These are phyloP conservation scores for Tricholaema leucomelas DNA, from an alignment of 2,113 vertebrate species.

Conservation along the genomic window DNA sequence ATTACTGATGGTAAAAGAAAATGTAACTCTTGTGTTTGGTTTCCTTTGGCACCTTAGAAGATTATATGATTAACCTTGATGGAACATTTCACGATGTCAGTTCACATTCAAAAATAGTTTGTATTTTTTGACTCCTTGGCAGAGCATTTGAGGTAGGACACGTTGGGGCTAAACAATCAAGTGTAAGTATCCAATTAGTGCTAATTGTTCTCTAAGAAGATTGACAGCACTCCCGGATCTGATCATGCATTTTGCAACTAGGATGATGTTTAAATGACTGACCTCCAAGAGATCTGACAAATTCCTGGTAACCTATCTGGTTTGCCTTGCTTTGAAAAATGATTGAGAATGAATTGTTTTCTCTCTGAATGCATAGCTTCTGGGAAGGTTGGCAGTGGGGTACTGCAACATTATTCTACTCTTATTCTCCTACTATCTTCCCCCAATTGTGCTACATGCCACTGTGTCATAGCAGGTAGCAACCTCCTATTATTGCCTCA, in stretches of 20 bases:
- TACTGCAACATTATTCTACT: neutral
- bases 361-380: neutral
- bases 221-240: neutral
- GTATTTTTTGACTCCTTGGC: neutral
- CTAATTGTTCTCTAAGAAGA: neutral
- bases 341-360: neutral
- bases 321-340: neutral
- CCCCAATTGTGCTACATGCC: fast-evolving
- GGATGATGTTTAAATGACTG: neutral
- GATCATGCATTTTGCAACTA: neutral
- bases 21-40: neutral
- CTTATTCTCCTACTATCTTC: neutral
- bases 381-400: neutral
- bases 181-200: neutral
- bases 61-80: neutral
- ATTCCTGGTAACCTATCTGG: neutral
- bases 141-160: neutral
- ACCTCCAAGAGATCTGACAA: neutral
- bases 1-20: neutral
- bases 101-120: neutral
- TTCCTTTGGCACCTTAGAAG: neutral
- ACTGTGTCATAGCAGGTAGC: neutral
- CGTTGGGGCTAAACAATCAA: neutral
- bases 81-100: neutral
- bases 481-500: neutral